A percentile compares a stretch with the other conserved stretches of the same genome.
Evolutionary conservation across 2,113 vertebrate species (phyloP).

Genomic region (Verasper variegatus): DNA sequence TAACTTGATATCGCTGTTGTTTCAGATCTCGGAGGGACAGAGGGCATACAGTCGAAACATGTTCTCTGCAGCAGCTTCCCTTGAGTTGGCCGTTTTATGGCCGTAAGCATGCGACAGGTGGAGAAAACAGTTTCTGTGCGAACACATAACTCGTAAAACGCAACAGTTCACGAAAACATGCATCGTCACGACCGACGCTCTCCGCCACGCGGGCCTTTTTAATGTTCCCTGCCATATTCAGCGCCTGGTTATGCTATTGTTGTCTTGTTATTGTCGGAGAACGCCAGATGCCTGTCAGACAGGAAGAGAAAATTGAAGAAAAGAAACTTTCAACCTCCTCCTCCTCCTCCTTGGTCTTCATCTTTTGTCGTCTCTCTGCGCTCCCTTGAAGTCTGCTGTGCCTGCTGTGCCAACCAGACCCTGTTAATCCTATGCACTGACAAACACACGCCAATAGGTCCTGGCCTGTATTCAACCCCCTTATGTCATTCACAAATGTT

Average conservation of each 20-base stretch:
- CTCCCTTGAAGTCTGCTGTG: conserved; percentile 23
- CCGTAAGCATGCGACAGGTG: background rate
- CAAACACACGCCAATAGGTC: conserved; percentile 25
- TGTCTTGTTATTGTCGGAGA: conserved; percentile 39
- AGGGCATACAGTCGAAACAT: background rate
- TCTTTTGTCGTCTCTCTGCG: conserved; percentile 38
- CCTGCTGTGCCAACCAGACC: conserved; percentile 44
- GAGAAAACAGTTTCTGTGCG: background rate
- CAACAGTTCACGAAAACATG: conserved; percentile 14
- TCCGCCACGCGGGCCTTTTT: conserved; percentile 7
- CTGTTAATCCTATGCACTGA: conserved; percentile 24
- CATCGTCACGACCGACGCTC: background rate
- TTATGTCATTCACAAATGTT: conserved; percentile 26
- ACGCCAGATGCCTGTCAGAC: conserved; percentile 34
- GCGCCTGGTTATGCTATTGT: conserved; percentile 22
- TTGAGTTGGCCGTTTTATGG: background rate
- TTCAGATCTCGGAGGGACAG: background rate
- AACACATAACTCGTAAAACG: background rate
- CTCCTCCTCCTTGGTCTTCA: background rate
- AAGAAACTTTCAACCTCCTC: conserved; percentile 27
- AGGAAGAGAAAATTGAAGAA: conserved; percentile 36
- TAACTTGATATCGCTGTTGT: background rate
- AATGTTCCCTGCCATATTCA: conserved; percentile 38
- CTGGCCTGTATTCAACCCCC: conserved; percentile 18
- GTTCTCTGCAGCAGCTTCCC: conserved; percentile 1